A percentile compares a stretch with the other conserved stretches of the same genome.
Conservation (phyloP, 2,113 vertebrate genomes). For the Pseudopodoces humilis region DNA sequence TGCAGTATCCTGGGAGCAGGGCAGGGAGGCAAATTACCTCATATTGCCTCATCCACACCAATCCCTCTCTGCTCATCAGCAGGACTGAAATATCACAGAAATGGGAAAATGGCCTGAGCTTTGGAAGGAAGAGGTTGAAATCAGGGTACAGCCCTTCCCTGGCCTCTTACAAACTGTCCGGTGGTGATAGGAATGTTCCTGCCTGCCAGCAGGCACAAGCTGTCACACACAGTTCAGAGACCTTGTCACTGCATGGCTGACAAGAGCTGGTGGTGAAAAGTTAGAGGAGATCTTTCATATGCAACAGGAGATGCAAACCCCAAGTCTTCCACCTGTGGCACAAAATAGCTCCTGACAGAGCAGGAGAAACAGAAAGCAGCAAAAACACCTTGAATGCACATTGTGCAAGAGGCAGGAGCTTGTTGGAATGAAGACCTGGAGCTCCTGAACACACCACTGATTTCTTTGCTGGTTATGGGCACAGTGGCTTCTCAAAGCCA, state of each 20-base stretch:
- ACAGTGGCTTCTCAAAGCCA: not conserved
- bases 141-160: not conserved
- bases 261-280: not conserved
- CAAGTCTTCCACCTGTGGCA: not conserved
- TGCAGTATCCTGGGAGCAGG: not conserved
- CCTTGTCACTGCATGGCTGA: not conserved
- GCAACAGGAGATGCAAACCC: not conserved
- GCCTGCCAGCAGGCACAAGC: not conserved
- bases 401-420: not conserved
- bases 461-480: not conserved
- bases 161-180: not conserved
- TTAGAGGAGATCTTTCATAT: not conserved
- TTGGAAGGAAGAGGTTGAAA: not conserved
- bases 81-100: not conserved
- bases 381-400: not conserved
- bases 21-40: not conserved
- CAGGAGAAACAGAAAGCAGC: not conserved
- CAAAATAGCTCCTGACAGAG: not conserved
- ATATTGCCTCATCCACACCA: not conserved
- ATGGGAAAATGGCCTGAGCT: not conserved
- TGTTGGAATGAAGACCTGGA: accelerated
- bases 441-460: not conserved
- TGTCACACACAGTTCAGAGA: not conserved
- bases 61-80: not conserved
- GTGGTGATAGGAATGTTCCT: not conserved